A percentile compares a stretch with the other conserved stretches of the same genome.
These are phyloP conservation scores for Mylabris phalerata DNA, from an alignment of 1,140 invertebrate species.

Conservation along the genomic window DNA sequence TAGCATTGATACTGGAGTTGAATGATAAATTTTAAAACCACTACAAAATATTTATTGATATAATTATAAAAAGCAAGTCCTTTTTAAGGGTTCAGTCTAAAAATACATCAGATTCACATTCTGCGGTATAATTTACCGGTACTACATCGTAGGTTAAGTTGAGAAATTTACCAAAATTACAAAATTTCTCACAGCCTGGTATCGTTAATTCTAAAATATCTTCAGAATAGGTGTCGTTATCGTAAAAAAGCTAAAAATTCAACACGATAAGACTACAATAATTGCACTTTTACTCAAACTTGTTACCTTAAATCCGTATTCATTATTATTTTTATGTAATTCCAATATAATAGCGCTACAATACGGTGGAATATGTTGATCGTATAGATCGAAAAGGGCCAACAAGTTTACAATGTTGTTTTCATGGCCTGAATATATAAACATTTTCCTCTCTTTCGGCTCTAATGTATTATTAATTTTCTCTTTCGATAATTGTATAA, in stretches of 20 bases:
- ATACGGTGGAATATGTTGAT: slow-evolving; percentile 41
- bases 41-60: too few relatives aligned
- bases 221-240: neutral
- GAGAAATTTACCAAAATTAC: too few relatives aligned
- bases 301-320: slow-evolving; percentile 38
- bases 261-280: neutral
- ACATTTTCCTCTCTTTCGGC: slow-evolving; percentile 38
- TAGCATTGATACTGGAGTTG: too few relatives aligned
- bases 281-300: neutral
- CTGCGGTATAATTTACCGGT: neutral
- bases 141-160: neutral
- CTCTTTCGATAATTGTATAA: too few relatives aligned
- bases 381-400: slow-evolving; percentile 49
- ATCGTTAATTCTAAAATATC: too few relatives aligned
- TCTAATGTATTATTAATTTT: too few relatives aligned
- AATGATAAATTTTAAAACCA: too few relatives aligned
- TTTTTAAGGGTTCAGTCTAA: neutral
- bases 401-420: slow-evolving; percentile 62
- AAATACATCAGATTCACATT: neutral
- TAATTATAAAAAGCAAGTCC: neutral
- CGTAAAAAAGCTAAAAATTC: neutral
- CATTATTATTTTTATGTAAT: slow-evolving; percentile 21
- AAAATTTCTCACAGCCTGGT: too few relatives aligned
- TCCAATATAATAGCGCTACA: slow-evolving; percentile 37
- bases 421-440: slow-evolving; percentile 60